Conservation (phyloP, 2,888 invertebrate species). For the Drosophila neoperkinsi region DNA sequence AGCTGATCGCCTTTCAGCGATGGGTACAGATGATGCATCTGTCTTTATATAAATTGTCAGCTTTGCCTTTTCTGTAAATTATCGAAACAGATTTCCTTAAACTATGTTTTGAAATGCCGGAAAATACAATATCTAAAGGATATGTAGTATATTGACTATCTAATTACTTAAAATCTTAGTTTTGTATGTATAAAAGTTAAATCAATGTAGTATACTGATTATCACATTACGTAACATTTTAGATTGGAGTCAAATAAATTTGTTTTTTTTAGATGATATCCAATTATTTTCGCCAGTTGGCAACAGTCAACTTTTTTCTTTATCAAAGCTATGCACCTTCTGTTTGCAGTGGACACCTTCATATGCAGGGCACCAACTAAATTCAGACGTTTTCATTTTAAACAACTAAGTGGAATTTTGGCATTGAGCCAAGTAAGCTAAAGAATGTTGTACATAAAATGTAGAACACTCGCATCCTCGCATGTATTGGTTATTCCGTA, state of each 20-base stretch:
- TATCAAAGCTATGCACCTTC: conserved; percentile 25
- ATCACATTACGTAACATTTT: background rate
- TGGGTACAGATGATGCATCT: conserved; percentile 86
- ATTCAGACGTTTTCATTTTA: conserved; percentile 49
- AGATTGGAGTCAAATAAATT: background rate
- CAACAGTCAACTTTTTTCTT: background rate
- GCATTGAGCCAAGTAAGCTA: conserved; percentile 66
- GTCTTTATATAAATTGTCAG: conserved; percentile 68
- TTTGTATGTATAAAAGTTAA: background rate
- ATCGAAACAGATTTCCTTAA: background rate
- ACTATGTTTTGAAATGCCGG: background rate
- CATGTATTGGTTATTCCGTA: conserved; percentile 39
- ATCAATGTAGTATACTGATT: background rate
- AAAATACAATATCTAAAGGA: background rate
- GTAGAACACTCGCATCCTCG: conserved; percentile 46
- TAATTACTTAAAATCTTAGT: background rate
- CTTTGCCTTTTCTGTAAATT: conserved; percentile 60
- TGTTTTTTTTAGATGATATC: background rate
- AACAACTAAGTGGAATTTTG: conserved; percentile 68
- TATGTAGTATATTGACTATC: background rate
- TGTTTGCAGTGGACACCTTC: conserved; percentile 25
- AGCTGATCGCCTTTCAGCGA: conserved; percentile 92
- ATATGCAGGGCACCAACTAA: conserved; percentile 56
- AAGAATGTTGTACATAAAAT: conserved; percentile 71
- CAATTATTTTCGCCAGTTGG: background rate